These are phyloP conservation scores for Papilio gigon DNA, from an alignment of 2,888 invertebrate species.

Conservation along the genomic window DNA sequence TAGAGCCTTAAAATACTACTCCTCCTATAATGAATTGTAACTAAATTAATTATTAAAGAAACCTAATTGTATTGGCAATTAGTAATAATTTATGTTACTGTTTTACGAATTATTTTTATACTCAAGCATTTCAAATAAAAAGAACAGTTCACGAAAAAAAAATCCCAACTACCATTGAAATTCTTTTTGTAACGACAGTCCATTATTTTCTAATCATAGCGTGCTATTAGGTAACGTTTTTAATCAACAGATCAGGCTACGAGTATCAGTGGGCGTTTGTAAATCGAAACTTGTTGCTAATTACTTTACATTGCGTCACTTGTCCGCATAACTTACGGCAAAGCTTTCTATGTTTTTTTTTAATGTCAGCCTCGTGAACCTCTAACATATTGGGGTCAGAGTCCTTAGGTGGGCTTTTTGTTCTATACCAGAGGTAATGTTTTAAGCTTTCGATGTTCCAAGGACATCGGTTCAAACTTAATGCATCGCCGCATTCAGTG, in stretches of 20 bases:
- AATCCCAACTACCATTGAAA: background rate
- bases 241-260: slow-evolving; percentile 15
- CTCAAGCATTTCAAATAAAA: background rate
- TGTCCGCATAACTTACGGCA: slow-evolving; percentile 32
- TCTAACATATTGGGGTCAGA: too few species aligned
- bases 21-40: too few species aligned
- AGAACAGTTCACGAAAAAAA: background rate
- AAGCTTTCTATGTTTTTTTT: slow-evolving; percentile 6
- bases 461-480: slow-evolving; percentile 18
- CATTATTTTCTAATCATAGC: slow-evolving; percentile 6
- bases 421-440: too few species aligned
- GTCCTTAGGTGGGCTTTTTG: too few species aligned
- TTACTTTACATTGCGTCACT: slow-evolving; percentile 30
- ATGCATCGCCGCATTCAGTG: too few species aligned
- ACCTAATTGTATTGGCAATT: background rate
- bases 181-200: background rate
- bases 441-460: slow-evolving; percentile 22
- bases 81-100: background rate
- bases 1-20: background rate
- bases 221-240: slow-evolving; percentile 9
- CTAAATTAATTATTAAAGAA: background rate
- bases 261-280: slow-evolving; percentile 17
- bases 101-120: too few species aligned
- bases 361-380: too few species aligned
- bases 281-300: slow-evolving; percentile 21